These are phyloP conservation scores for Ephestia elutella DNA, from an alignment of 1,140 invertebrate genomes.

Conservation along the genomic window DNA sequence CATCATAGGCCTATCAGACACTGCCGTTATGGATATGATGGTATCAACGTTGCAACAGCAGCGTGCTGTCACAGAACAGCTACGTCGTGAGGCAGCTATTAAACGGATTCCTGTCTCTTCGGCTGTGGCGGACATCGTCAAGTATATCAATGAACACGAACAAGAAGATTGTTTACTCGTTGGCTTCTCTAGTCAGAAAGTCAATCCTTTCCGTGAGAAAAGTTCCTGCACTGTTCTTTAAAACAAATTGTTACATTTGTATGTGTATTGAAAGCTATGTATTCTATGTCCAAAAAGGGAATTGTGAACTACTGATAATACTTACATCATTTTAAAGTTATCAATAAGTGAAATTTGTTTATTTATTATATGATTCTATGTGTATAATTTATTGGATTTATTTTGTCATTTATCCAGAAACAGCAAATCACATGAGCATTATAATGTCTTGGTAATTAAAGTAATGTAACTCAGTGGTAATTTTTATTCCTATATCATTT, in stretches of 20 bases:
- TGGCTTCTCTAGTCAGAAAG: slow-evolving; percentile 96
- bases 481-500: no score
- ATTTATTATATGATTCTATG: no score
- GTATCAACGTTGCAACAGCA: slow-evolving; percentile 93
- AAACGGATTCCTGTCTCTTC: slow-evolving; percentile 90
- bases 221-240: slow-evolving; percentile 91
- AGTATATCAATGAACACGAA: slow-evolving; percentile 93
- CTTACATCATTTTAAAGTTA: no score
- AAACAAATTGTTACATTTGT: slow-evolving; percentile 25
- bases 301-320: background rate
- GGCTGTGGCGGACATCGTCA: slow-evolving; percentile 94
- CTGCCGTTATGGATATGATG: slow-evolving; percentile 92
- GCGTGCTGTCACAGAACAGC: slow-evolving; percentile 93
- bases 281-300: background rate
- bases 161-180: slow-evolving; percentile 96
- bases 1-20: slow-evolving; percentile 86
- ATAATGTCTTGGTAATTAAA: background rate
- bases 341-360: no score
- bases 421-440: no score
- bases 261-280: background rate
- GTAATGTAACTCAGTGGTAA: background rate
- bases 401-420: no score
- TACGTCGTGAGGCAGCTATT: slow-evolving; percentile 92
- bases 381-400: no score
- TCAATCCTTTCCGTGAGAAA: slow-evolving; percentile 98